These are phyloP conservation scores for Thaleichthys pacificus DNA, from an alignment of 2,797 vertebrate genomes.

Conservation along the genomic window DNA sequence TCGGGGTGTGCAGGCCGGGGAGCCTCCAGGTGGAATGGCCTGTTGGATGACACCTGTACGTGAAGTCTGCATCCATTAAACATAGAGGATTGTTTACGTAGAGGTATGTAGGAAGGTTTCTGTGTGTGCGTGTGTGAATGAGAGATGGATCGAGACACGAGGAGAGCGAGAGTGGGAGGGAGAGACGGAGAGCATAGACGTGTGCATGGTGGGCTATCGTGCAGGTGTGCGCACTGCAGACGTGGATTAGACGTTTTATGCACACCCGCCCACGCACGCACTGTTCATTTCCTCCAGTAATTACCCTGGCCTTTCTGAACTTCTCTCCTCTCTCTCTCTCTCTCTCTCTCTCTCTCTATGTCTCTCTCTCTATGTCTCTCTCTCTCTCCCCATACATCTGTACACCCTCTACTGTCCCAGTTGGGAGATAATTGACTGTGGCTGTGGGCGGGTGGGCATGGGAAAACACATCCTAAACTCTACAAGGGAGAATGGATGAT, in stretches of 20 bases:
- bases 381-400: slow-evolving; percentile 4
- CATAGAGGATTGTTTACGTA: neutral
- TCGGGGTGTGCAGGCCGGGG: neutral
- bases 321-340: neutral
- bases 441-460: neutral
- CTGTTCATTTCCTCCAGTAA: slow-evolving; percentile 12
- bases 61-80: too few relatives aligned
- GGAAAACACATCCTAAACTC: neutral
- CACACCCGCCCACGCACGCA: neutral
- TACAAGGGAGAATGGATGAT: neutral
- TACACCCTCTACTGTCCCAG: slow-evolving; percentile 24
- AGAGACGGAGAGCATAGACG: neutral
- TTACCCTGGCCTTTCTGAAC: slow-evolving; percentile 11
- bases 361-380: too few relatives aligned
- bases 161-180: neutral
- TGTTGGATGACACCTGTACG: neutral
- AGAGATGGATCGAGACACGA: neutral
- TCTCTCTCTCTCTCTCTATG: neutral
- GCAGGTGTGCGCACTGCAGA: neutral
- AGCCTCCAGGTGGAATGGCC: neutral
- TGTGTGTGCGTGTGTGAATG: slow-evolving; percentile 1
- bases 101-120: neutral
- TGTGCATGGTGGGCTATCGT: too few relatives aligned
- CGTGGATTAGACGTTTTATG: too few relatives aligned
- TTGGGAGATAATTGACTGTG: too few relatives aligned